Evolutionary conservation across 2,888 invertebrate species (phyloP).

Genomic region (Cryptocephalus primarius): DNA sequence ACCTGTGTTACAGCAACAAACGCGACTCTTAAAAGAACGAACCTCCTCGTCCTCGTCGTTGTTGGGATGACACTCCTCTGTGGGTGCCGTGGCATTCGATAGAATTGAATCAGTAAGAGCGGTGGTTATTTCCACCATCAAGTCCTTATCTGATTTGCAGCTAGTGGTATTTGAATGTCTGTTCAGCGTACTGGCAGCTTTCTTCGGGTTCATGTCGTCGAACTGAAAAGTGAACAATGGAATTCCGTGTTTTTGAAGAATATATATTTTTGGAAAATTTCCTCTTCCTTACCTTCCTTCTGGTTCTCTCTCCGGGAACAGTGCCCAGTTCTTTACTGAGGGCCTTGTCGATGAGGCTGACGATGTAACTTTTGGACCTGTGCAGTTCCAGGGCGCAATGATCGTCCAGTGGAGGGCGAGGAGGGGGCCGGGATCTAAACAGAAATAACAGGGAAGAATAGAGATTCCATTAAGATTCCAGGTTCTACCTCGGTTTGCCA

Average conservation of each 20-base stretch:
- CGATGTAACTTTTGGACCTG: constrained; percentile 37
- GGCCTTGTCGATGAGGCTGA: constrained; percentile 38
- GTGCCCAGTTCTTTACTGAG: constrained; percentile 38
- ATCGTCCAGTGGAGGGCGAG: constrained; percentile 19
- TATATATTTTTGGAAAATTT: constrained; percentile 6
- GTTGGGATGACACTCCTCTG: neutral
- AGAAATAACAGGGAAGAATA: no score
- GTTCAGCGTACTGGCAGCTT: constrained; percentile 26
- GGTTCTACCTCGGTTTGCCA: neutral
- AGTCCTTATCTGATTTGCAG: constrained; percentile 21
- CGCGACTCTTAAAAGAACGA: no score
- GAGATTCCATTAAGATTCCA: no score
- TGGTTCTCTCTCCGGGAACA: constrained; percentile 17
- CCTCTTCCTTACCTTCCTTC: constrained; percentile 7
- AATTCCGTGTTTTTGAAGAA: no score
- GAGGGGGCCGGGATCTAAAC: neutral
- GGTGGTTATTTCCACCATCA: constrained; percentile 28
- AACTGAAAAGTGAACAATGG: constrained; percentile 14
- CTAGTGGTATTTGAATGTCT: constrained; percentile 14
- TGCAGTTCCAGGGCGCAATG: constrained; percentile 35
- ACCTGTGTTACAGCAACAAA: constrained; percentile 2
- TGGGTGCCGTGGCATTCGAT: constrained; percentile 15
- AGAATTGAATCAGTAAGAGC: constrained; percentile 22
- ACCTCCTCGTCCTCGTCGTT: no score
- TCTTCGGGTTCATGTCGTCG: constrained; percentile 21